Evolutionary conservation across 2,888 invertebrate species (phyloP), one percentile per base, ranked within the genome.

Genomic region (Tetranychus truncatus): DNA sequence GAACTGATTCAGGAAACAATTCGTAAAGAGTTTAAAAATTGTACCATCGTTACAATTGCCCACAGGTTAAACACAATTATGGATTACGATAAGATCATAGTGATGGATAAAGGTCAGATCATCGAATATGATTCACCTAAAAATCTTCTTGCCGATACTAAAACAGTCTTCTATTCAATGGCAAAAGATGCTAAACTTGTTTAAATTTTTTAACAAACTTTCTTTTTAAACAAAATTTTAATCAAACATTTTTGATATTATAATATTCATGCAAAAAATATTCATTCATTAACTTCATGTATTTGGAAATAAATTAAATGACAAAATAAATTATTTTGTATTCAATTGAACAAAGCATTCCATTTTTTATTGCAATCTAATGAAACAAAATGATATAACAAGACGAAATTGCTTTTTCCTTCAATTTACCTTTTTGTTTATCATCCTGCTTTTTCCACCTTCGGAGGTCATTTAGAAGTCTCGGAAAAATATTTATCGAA

Each of bases 11-110:
- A 84, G 78, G 78, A 80, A 73, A 83, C 83, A 11, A 83, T 83
- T 78, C 80, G 79, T 72, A 77, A 79, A 67, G 81, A 82, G 76
- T 84, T 84, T 78, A 77, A 77, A 11, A 79, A 82, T 72, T 81
- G 81, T 74, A 83, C 83, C 6, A 80, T 84, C n/a, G 78, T 84
- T 45, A 84, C 83, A 11, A 83, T 84, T 74, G 83, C 83, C 55
- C 82, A 83, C 79, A 87, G 92, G 93, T 74, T 74, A 20, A 74
- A 74, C 44, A 74, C 74, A 44, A 74, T 74, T 15, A 66, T 74
- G 34, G 74, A 74, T 34, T 73, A 76, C 82, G 82, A 71, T 81
- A 87, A 89, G 82, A 90, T 92, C 71, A 88, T 92, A 83, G 91
- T 92, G 66, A 74, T 79, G 20, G 74, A 77, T 55, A 77, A 78